phyloP scores from a whole-genome alignment of 2,888 invertebrate genomes.

The Girardia tigrina region DNA sequence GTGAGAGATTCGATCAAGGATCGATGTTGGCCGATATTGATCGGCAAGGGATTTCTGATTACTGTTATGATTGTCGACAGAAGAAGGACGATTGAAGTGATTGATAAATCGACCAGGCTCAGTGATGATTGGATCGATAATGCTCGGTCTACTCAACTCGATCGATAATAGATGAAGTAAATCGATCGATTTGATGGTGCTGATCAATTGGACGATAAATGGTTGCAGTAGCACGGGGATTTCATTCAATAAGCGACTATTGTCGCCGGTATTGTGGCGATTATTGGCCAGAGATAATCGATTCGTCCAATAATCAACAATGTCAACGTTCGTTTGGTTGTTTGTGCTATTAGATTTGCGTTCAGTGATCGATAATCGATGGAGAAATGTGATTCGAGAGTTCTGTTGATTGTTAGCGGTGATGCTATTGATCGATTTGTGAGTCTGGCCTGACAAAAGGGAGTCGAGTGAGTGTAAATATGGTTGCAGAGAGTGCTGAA shows the following conservation, averaged over 20 bases:
- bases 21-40: too few relatives aligned
- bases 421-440: too few relatives aligned
- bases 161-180: background rate
- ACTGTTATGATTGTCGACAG: too few relatives aligned
- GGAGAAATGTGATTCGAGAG: background rate
- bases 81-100: too few relatives aligned
- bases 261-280: background rate
- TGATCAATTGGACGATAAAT: background rate
- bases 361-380: background rate
- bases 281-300: background rate
- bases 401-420: too few relatives aligned
- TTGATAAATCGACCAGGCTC: background rate
- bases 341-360: background rate
- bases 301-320: slow-evolving; percentile 4
- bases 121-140: background rate
- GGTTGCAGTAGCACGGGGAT: background rate
- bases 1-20: too few relatives aligned
- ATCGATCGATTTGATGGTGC: slow-evolving; percentile 8
- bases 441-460: background rate
- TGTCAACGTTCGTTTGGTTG: background rate
- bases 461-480: background rate
- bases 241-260: background rate
- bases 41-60: too few relatives aligned
- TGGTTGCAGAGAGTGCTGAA: background rate
- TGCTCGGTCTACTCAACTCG: background rate